Conservation (phyloP, 2,888 invertebrate genomes). For the Laothoe populi region DNA sequence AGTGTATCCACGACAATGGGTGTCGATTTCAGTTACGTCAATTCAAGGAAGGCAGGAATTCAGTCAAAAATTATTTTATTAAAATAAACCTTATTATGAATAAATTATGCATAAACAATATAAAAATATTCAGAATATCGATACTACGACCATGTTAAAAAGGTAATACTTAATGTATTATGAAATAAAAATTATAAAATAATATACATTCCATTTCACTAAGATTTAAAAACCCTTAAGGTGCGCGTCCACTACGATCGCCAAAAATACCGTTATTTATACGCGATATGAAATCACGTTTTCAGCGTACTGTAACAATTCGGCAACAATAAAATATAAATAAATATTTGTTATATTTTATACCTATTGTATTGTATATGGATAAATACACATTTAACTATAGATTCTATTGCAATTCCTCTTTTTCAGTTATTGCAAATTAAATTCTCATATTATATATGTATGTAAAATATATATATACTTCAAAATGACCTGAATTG, state of each 20-base stretch:
- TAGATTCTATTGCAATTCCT: too few species aligned
- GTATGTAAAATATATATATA: not conserved
- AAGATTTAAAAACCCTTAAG: constrained; percentile 10
- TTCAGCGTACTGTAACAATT: not conserved
- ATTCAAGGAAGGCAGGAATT: too few species aligned
- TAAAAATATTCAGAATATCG: not conserved
- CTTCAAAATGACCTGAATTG: not conserved
- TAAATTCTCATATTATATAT: too few species aligned
- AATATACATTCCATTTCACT: constrained; percentile 16
- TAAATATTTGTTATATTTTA: not conserved
- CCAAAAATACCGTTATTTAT: not conserved
- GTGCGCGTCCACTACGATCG: not conserved
- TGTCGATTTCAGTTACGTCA: too few species aligned
- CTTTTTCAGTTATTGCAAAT: too few species aligned
- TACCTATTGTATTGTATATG: not conserved
- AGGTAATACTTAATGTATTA: not conserved
- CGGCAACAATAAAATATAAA: not conserved
- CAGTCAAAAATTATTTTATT: too few species aligned
- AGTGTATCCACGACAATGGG: too few species aligned
- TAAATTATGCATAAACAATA: too few species aligned
- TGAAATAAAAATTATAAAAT: not conserved
- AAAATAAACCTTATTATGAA: too few species aligned
- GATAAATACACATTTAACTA: not conserved
- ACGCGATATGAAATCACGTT: not conserved
- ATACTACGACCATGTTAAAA: not conserved